A percentile compares a stretch with the other conserved stretches of the same genome.
Conservation (phyloP, 1,140 invertebrate genomes). For the Neodiprion virginianus region DNA sequence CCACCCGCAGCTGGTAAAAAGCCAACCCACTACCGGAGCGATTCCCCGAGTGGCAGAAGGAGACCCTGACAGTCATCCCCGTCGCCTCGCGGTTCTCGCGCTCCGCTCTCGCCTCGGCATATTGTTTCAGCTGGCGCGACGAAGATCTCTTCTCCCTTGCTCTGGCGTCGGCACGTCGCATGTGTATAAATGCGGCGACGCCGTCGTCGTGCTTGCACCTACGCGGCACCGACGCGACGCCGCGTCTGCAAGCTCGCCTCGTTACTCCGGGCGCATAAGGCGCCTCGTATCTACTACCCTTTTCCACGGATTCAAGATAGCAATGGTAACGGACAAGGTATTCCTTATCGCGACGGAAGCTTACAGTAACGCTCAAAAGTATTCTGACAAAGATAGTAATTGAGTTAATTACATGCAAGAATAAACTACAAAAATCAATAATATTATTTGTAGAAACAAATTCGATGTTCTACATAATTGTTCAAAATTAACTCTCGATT, state of each 20-base stretch:
- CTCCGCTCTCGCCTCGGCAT: neutral
- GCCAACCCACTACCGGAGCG: neutral
- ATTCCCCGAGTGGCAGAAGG: constrained; percentile 1
- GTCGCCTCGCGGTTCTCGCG: neutral
- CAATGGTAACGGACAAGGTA: neutral
- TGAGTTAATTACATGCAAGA: too few species aligned
- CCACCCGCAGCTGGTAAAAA: neutral
- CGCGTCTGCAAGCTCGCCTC: neutral
- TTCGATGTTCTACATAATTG: too few species aligned
- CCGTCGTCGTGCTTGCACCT: neutral
- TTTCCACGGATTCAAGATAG: neutral
- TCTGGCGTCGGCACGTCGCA: neutral
- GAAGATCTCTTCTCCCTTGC: neutral
- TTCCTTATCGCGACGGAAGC: too few species aligned
- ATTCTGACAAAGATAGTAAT: too few species aligned
- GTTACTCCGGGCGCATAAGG: neutral
- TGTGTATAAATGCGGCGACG: neutral
- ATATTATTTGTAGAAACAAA: too few species aligned
- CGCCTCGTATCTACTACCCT: neutral
- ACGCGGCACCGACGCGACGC: neutral
- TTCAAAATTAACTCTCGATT: too few species aligned
- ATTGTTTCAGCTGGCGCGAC: constrained; percentile 3
- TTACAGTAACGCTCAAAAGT: too few species aligned
- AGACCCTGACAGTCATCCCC: neutral
- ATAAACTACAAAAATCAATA: too few species aligned